Evolutionary conservation across 1,140 invertebrate genomes (phyloP), one percentile per base, ranked within the genome.

Genomic region (Polypedilum pembai): DNA sequence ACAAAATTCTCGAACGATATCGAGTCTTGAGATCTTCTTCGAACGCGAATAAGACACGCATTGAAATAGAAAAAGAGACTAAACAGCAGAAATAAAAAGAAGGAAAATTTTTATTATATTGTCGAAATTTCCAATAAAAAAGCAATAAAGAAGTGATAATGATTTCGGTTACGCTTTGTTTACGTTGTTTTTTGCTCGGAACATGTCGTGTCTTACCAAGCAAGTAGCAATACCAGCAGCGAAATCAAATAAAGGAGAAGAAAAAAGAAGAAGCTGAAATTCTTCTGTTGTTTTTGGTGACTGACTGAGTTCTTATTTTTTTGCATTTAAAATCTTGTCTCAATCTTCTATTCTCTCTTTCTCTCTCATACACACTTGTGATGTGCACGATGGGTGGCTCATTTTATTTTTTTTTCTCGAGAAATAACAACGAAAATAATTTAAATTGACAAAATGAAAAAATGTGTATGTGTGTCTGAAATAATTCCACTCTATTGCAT

Each of bases 101-200:
- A 56, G 12, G 45, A 56, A 56, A 10, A 56, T 56, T 56, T 56
- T 56, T 56, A 56, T 56, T 56, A 56, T 56, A 56, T 56, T 56
- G 45, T 56, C 45, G 45, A 56, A 56, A 56, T 56, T 56, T 56
- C 45, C 45, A 56, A 56, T 56, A 56, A 56, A 56, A 56, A 56
- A 56, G 45, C 45, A 56, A 56, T 56, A 56, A 56, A 56, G 45
- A 56, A 56, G 45, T 56, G 45, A 56, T 56, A 56, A 56, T 56
- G 45, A 56, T 56, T 56, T 56, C 45, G 45, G 45, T 56, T 56
- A 56, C 45, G 45, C 45, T 56, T 56, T 56, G 45, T 56, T 56
- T 56, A 56, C 45, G 45, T 56, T 56, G 45, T 56, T 56, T 33
- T n/a, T n/a, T 45, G 41, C 15, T 56, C 45, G 12, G 45, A n/a